Base-by-base conservation (phyloP, 2,113 vertebrate species). In the Siniperca knerii region DNA sequence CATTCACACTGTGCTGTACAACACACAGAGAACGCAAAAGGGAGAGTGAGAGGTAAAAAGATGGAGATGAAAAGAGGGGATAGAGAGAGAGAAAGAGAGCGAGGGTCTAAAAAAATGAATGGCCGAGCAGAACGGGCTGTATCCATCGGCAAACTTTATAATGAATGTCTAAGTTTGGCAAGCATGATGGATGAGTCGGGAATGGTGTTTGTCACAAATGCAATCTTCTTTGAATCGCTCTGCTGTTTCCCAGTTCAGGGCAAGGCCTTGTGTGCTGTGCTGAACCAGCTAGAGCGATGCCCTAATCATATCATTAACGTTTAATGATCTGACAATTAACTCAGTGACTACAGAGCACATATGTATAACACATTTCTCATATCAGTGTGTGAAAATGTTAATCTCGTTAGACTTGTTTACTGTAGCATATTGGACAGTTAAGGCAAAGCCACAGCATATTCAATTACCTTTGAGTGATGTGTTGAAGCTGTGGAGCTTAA, bases 61-160 rank as follows among this genome's bases (percentile, higher is more conserved):
- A 85, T 78, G 81, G 74, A 83, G 70, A 83, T 55, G 75, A 76
- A 71, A 55, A 60, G 65, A 70, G 54, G 29, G 40, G 54, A 60
- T 29, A 71, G 68, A 82, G 44, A 70, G 58, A 50, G 62, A 44
- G 61, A 81, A 42, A 81, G 81, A 50, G 42, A 61, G 66, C 35
- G 65, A 37, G 54, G 68, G 55, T 77, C 58, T 75, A 87, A 93
- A 93, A 37, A 94, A 94, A 92, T 89, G 88, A 93, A 92, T 88
- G 90, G 90, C 82, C 76, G 85, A 87, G 89, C 84, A 91, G 92
- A 95, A 91, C 86, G 69, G 89, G 93, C 88, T 90, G 93, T 94
- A 94, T 94, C 90, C 93, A 94, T 94, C 81, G 91, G 93, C 93
- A 95, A 95, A 96, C 94, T 95, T 95, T 94, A 89, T 93, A 94